Base-by-base conservation (phyloP, 1,140 invertebrate genomes). In the Trinorchestia longiramus region DNA sequence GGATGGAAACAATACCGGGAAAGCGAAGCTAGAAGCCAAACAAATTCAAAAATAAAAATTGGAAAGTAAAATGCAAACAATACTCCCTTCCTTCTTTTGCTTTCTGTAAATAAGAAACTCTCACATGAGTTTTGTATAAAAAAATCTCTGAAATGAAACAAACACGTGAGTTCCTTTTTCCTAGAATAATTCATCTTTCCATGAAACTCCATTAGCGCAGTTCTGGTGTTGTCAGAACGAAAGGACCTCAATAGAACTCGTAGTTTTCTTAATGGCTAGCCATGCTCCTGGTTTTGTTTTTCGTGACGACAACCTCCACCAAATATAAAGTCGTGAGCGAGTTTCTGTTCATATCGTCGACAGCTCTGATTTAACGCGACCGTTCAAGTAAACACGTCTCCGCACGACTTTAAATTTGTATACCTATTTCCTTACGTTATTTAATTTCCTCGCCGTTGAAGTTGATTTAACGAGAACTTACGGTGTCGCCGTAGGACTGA, bases 211-310 rank as follows among this genome's bases (percentile, higher is more conserved):
- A 94, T 94, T 94, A 94, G 92, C 43, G 43, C 92, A 19, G 43
- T 44, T 94, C 92, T 94, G 43, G 43, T 40, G 92, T n/a, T 94
- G 92, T 94, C 92, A 94, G 92, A 4, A 47, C 92, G 92, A 94
- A 94, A 94, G 44, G 19, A 94, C 43, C 43, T 94, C 92, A 94
- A 94, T 94, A 47, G 92, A 44, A 94, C 43, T 94, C 44, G 43
- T 45, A 47, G 92, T 94, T 94, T 94, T 94, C 43, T 43, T 94
- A 45, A 94, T 94, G 92, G 92, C 43, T 45, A 94, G 43, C 92
- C 43, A 45, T 94, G 44, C 92, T 94, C 44, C 43, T 43, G 92
- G 92, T 94, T 94, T 94, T 94, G 92, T 94, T 94, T 94, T 47
- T 94, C 43, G 43, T 40, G 8, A 11, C 43, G 92, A 94, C 41